Base-by-base conservation (phyloP, 2,888 invertebrate species). In the Dichetophora obliterata region DNA sequence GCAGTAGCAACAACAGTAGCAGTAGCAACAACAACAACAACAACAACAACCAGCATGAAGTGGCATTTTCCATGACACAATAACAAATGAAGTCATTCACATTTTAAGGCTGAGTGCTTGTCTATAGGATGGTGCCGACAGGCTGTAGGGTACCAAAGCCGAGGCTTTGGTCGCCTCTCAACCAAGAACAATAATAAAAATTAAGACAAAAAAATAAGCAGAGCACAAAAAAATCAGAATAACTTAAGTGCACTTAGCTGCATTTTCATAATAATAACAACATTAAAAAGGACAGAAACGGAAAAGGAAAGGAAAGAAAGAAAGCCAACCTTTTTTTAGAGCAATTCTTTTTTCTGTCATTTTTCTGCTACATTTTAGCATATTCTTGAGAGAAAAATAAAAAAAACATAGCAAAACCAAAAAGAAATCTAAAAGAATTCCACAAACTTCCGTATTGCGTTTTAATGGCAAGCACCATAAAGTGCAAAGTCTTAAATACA, bases 231-330 rank as follows among this genome's bases (percentile, higher is more conserved):
- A 84, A 86, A 86, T 82, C 86, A 86, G 85, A 85, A 82, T 85
- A 84, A 86, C 85, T 85, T 84, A 85, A 85, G 85, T 82, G 86
- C 86, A 84, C 86, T 86, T 80, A 80, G 81, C 80, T 82, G 77
- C 76, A 77, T 79, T 78, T 79, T 77, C 72, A 74, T 74, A 73
- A 79, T 79, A 79, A 77, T 75, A 77, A 79, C 66, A 77, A 77
- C 73, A 73, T 76, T 76, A 76, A 76, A 76, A 73, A 37, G n/a
- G n/a, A n/a, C n/a, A n/a, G n/a, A n/a, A n/a, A n/a, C n/a, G n/a
- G n/a, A n/a, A n/a, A n/a, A n/a, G n/a, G n/a, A n/a, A n/a, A n/a
- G n/a, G 68, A 50, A 57, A 43, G 50, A 75, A 50, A 74, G 50
- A 11, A 59, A 19, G n/a, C n/a, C 11, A n/a, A 43, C 34, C 59